phyloP scores from a whole-genome alignment of 2,888 invertebrate genomes.

The Matsumyia berberina region DNA sequence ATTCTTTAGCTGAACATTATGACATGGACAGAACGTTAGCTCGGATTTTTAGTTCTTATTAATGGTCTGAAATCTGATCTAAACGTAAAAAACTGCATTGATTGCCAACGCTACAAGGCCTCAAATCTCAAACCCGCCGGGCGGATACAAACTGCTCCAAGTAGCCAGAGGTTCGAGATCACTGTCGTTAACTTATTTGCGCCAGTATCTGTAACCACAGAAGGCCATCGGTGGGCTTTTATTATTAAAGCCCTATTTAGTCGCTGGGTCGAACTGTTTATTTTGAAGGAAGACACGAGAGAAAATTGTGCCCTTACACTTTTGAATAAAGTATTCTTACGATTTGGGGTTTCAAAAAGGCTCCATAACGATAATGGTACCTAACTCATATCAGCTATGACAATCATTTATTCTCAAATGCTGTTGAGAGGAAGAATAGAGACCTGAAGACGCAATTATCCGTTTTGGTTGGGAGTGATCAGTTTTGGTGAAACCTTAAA shows the following conservation, averaged over 20 bases:
- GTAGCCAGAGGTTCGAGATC: constrained; percentile 70
- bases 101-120: constrained; percentile 69
- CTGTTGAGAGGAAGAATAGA: no score
- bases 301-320: constrained; percentile 78
- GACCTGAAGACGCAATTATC: no score
- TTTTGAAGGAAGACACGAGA: constrained; percentile 78
- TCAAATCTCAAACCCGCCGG: constrained; percentile 71
- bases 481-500: no score
- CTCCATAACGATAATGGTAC: constrained; percentile 81
- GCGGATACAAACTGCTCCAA: constrained; percentile 67
- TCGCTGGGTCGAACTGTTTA: constrained; percentile 79
- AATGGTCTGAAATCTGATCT: constrained; percentile 19
- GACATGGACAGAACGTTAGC: constrained; percentile 20
- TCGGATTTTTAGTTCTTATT: background rate
- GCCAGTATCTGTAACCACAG: constrained; percentile 54
- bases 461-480: no score
- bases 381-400: no score
- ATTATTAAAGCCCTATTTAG: constrained; percentile 78
- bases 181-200: constrained; percentile 75
- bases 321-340: constrained; percentile 80
- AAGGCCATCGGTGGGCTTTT: constrained; percentile 77
- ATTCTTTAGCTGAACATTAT: constrained; percentile 26
- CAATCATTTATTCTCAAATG: no score
- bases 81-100: constrained; percentile 47
- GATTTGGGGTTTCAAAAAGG: constrained; percentile 80